Percentiles rank a stretch among this genome's conserved stretches.
These are phyloP conservation scores for Ophraella communa DNA, from an alignment of 2,888 invertebrate genomes.

Conservation along the genomic window DNA sequence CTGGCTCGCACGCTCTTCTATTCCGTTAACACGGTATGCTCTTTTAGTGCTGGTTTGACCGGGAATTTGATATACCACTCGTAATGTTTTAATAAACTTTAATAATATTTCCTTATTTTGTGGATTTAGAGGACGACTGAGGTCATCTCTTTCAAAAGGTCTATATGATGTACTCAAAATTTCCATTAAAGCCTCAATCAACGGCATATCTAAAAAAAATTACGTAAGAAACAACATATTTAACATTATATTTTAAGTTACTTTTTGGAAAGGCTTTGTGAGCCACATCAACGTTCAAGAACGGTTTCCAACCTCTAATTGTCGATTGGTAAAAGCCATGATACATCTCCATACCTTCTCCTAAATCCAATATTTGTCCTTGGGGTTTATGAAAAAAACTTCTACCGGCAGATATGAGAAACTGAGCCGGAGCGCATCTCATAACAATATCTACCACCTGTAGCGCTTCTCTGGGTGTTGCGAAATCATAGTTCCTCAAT, in stretches of 20 bases:
- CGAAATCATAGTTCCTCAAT: slow-evolving; percentile 37
- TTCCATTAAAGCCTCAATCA: slow-evolving; percentile 57
- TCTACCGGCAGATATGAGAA: slow-evolving; percentile 51
- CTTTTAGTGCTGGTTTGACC: slow-evolving; percentile 56
- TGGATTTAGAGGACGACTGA: slow-evolving; percentile 24
- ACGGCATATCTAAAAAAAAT: slow-evolving; percentile 48
- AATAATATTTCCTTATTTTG: slow-evolving; percentile 37
- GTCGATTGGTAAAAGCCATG: slow-evolving; percentile 93
- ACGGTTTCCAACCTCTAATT: slow-evolving; percentile 85
- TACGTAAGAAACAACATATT: too few species aligned
- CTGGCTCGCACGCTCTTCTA: background rate
- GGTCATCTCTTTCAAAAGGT: slow-evolving; percentile 21
- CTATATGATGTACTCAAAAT: slow-evolving; percentile 20
- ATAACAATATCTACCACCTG: slow-evolving; percentile 89
- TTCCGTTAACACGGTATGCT: slow-evolving; percentile 49
- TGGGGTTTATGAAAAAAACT: slow-evolving; percentile 47
- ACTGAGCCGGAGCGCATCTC: slow-evolving; percentile 64
- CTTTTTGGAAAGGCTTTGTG: slow-evolving; percentile 79
- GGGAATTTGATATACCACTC: slow-evolving; percentile 62
- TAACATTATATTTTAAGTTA: background rate
- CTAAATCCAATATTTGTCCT: slow-evolving; percentile 64
- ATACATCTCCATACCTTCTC: slow-evolving; percentile 86
- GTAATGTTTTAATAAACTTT: slow-evolving; percentile 47
- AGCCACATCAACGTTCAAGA: slow-evolving; percentile 89
- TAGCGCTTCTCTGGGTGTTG: slow-evolving; percentile 66